Conservation (phyloP, 2,113 vertebrate genomes). For the Periophthalmodon schlosseri region DNA sequence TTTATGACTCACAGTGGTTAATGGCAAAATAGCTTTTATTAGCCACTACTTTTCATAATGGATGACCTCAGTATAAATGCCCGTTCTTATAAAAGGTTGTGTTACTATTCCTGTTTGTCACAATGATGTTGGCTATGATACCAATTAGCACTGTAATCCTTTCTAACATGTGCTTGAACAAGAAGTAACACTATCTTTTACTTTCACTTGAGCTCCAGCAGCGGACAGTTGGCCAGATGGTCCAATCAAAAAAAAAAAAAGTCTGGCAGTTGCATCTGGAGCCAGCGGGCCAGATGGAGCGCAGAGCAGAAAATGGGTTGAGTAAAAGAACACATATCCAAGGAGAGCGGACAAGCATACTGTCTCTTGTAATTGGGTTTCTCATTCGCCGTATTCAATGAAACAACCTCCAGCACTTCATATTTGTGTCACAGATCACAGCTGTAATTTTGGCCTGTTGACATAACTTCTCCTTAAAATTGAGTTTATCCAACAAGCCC, state of each 20-base stretch:
- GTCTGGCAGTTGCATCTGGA: constrained; percentile 71
- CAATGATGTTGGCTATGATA: constrained; percentile 34
- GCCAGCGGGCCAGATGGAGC: constrained; percentile 75
- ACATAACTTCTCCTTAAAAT: not conserved
- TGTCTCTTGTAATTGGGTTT: constrained; percentile 33
- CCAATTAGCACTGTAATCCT: constrained; percentile 56
- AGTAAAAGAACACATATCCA: constrained; percentile 35
- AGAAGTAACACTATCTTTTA: constrained; percentile 63
- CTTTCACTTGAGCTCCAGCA: constrained; percentile 60
- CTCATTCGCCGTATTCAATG: constrained; percentile 29
- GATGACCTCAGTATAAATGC: not conserved
- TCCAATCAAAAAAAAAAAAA: constrained; percentile 67
- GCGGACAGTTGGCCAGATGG: constrained; percentile 69
- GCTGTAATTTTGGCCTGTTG: not conserved
- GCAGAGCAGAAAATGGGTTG: constrained; percentile 52
- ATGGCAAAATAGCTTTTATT: not conserved
- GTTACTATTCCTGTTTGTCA: constrained; percentile 11
- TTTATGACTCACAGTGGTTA: not conserved
- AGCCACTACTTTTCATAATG: not conserved
- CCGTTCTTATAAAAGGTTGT: not conserved
- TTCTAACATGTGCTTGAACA: constrained; percentile 57
- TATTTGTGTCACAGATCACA: not conserved
- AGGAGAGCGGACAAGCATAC: constrained; percentile 35
- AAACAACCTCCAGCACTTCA: not conserved
- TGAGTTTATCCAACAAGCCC: constrained; percentile 1